Base-by-base conservation (phyloP, 2,797 vertebrate species). In the Eulemur albifrons region DNA sequence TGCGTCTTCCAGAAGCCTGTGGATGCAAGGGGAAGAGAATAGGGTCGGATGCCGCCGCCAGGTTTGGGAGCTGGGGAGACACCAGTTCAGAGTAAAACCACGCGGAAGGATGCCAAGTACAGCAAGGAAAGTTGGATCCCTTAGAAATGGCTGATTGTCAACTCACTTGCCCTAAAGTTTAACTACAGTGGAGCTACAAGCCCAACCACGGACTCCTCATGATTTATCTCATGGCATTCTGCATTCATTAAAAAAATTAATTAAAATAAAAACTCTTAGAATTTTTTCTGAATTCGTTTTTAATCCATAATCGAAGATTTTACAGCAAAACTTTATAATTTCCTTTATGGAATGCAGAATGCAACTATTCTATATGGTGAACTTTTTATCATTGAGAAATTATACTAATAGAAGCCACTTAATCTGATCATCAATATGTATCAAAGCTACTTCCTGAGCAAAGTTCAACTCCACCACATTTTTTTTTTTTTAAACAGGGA, bases 321-420 rank as follows among this genome's bases (percentile, higher is more conserved):
- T 81, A 63, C 0, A 88, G 30, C 1, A 88, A 90, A 88, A 38
- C 12, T 10, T 48, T 85, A 63, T 75, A 15, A 40, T 67, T 65
- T 82, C 21, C 14, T 50, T 70, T 30, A 1, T 65, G 11, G n/a
- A 67, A 67, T 35, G 4, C 2, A 91, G 50, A 52, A 87, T 79
- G n/a, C 15, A 79, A 88, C 52, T 69, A 93, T 50, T 25, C 25
- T 70, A 27, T 35, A n/a, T 52, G 6, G 23, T 79, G 5, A 69
- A 20, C 70, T 35, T 59, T 91, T 83, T 52, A 83, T n/a, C 38
- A 83, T 67, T 93, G 92, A 80, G 52, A n/a, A 72, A 90, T 69
- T 61, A 85, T 1, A 95, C 23, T 50, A 38, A 67, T 17, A 72
- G 57, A 89, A 75, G 15, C 4, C 32, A 69, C 4, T 35, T 76